Percentiles rank a stretch among this genome's conserved stretches.
Evolutionary conservation across 1,140 invertebrate species (phyloP).

Genomic region (Calycopis cecrops): DNA sequence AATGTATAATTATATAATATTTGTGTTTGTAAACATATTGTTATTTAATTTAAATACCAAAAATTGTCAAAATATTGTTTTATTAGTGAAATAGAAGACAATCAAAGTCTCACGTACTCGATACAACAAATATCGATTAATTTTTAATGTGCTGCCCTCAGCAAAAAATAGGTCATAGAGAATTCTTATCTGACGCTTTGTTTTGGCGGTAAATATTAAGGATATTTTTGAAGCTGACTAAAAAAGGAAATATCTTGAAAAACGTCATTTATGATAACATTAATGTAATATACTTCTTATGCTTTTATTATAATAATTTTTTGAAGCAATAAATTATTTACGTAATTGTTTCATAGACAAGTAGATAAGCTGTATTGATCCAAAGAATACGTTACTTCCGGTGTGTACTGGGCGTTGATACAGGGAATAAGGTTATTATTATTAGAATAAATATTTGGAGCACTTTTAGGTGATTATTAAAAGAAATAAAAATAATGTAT

Average conservation of each 20-base stretch:
- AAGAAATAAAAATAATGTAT: constrained; percentile 15
- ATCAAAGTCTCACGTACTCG: background rate
- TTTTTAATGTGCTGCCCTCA: background rate
- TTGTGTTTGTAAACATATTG: background rate
- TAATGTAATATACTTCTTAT: background rate
- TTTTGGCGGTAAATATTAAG: constrained; percentile 1
- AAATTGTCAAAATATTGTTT: background rate
- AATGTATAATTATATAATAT: background rate
- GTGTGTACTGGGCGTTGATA: constrained; percentile 6
- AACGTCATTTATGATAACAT: too few species aligned
- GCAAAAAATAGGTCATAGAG: background rate
- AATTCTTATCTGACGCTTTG: constrained; percentile 2
- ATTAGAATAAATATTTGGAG: constrained; percentile 12
- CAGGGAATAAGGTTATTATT: constrained; percentile 28
- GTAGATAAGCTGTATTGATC: constrained; percentile 31
- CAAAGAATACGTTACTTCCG: constrained; percentile 33
- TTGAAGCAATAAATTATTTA: background rate
- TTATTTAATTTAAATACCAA: background rate
- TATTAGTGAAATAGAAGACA: background rate
- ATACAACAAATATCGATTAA: constrained; percentile 9
- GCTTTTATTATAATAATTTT: background rate
- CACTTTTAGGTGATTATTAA: constrained; percentile 4
- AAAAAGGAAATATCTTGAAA: too few species aligned
- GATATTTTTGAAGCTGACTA: background rate
- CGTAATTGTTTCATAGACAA: constrained; percentile 30